Evolutionary conservation across 2,888 invertebrate species (phyloP).

Genomic region (Macaria notata): DNA sequence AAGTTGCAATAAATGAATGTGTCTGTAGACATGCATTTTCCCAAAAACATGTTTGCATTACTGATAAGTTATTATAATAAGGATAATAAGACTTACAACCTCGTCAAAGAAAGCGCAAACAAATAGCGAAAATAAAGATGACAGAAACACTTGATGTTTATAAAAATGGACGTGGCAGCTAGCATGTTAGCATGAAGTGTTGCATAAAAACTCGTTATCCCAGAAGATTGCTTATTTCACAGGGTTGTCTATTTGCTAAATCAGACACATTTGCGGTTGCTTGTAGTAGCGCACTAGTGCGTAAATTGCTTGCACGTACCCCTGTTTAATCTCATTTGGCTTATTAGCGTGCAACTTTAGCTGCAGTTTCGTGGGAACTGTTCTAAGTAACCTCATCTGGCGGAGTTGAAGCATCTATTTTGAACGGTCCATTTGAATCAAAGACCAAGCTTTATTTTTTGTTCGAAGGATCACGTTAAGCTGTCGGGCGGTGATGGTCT

Average conservation of each 20-base stretch:
- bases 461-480: conserved; percentile 42
- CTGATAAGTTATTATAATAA: too few species aligned
- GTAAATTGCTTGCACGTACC: conserved; percentile 60
- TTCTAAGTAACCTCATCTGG: conserved; percentile 53
- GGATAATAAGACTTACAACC: too few species aligned
- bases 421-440: conserved; percentile 42
- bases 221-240: conserved; percentile 27
- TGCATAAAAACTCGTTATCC: conserved; percentile 32
- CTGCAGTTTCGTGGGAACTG: conserved; percentile 65
- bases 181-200: conserved; percentile 14
- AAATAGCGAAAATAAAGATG: conserved; percentile 1
- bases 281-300: conserved; percentile 64
- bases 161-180: conserved; percentile 5
- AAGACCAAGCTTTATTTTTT: conserved; percentile 30
- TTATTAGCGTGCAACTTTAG: conserved; percentile 62
- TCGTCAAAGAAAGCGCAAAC: too few species aligned
- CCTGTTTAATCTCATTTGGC: conserved; percentile 63
- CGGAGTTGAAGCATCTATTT: conserved; percentile 33
- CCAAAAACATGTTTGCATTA: too few species aligned
- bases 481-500: conserved; percentile 49
- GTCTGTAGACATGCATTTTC: too few species aligned
- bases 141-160: not conserved
- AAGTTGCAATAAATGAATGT: not conserved
- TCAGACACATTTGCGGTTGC: conserved; percentile 63
- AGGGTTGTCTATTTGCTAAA: conserved; percentile 42